Conservation (phyloP, 2,888 invertebrate genomes). For the Drosophila robusta region DNA sequence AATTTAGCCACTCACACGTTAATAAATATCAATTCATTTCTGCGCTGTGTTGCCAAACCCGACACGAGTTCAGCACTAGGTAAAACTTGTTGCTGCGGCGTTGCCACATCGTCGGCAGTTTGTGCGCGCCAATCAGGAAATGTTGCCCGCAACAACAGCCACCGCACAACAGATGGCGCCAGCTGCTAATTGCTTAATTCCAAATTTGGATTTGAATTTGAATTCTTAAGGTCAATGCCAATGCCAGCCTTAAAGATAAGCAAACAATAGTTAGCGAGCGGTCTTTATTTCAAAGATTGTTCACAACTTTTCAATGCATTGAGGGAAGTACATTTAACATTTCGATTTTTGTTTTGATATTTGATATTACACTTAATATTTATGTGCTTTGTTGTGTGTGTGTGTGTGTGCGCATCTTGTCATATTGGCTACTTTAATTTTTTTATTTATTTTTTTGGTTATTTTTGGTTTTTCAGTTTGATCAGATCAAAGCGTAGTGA, state of each 20-base stretch:
- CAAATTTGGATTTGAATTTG: constrained; percentile 7
- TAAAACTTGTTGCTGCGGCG: constrained; percentile 30
- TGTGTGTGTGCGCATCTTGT: constrained; percentile 10
- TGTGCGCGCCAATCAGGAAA: too few species aligned
- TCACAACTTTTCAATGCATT: constrained; percentile 63
- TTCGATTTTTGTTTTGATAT: constrained; percentile 29
- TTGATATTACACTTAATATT: constrained; percentile 40
- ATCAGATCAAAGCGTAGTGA: constrained; percentile 76
- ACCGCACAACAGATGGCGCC: constrained; percentile 33
- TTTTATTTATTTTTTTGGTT: constrained; percentile 3
- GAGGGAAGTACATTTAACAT: constrained; percentile 47
- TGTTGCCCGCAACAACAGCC: not conserved
- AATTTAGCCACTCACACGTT: fast-evolving
- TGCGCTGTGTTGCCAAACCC: not conserved
- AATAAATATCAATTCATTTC: fast-evolving
- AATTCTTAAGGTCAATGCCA: constrained; percentile 30
- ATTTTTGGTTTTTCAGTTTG: constrained; percentile 18
- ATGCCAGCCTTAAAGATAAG: constrained; percentile 4
- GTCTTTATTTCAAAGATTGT: constrained; percentile 58
- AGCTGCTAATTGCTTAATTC: not conserved
- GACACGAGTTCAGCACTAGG: constrained; percentile 14
- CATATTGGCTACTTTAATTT: constrained; percentile 8
- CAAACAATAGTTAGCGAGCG: constrained; percentile 26
- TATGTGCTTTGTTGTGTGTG: constrained; percentile 31
- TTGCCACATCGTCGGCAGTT: constrained; percentile 12